Evolutionary conservation across 53 echinoderm and acorn worm genomes (phyloP).

Genomic region (Echinometra lucunter): DNA sequence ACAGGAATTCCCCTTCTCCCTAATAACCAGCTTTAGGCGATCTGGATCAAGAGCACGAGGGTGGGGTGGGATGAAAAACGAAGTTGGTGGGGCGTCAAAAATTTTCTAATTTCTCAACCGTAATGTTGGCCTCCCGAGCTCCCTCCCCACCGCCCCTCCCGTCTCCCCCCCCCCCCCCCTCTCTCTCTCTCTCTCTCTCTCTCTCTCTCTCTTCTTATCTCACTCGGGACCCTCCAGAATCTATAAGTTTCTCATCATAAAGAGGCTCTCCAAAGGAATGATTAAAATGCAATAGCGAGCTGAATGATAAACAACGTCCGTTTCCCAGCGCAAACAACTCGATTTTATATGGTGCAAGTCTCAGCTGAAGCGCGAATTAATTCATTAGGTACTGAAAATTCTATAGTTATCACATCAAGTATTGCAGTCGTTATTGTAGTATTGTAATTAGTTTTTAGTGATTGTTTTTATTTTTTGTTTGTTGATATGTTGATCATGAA

Average conservation of each 20-base stretch:
- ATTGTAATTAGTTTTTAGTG: too few relatives aligned
- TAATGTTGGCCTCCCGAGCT: too few relatives aligned
- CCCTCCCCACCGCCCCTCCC: too few relatives aligned
- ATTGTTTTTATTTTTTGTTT: too few relatives aligned
- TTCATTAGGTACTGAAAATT: not conserved
- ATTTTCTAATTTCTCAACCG: too few relatives aligned
- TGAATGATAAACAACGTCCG: not conserved
- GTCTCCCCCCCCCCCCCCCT: too few relatives aligned
- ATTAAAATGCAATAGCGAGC: not conserved
- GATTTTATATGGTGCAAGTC: not conserved
- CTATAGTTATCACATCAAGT: not conserved
- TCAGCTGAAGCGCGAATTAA: not conserved
- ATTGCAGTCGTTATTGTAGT: not conserved
- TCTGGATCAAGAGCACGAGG: not conserved
- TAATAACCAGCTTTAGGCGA: not conserved
- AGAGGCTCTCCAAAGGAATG: not conserved
- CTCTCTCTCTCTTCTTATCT: too few relatives aligned
- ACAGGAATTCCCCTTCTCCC: not conserved
- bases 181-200: too few relatives aligned
- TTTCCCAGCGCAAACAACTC: slow-evolving; percentile 1
- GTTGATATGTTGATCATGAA: too few relatives aligned
- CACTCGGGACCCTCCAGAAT: not conserved
- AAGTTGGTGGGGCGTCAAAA: not conserved
- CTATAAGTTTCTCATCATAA: slow-evolving; percentile 9
- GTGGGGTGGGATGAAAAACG: not conserved